Conservation (phyloP, 2,113 vertebrate species). For the Malaclemys terrapin region DNA sequence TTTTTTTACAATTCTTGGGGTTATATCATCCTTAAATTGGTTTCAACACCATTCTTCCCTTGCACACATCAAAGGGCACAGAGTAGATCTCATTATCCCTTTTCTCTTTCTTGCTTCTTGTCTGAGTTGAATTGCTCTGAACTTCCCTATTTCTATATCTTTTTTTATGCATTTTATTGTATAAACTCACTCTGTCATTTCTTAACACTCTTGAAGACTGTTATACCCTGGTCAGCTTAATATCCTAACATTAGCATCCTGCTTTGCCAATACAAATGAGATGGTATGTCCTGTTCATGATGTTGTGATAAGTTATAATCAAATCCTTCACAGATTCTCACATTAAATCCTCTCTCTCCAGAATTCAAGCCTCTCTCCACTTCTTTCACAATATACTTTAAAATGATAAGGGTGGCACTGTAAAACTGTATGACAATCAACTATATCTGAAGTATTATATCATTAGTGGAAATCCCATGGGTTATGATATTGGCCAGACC, state of each 20-base stretch:
- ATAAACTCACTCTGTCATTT: not conserved
- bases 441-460: not conserved
- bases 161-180: not conserved
- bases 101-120: conserved; percentile 36
- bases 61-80: conserved; percentile 24
- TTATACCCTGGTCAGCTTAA: not conserved
- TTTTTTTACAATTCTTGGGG: conserved; percentile 45
- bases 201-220: not conserved
- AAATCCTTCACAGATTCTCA: not conserved
- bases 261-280: not conserved
- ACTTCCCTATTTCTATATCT: not conserved
- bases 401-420: not conserved
- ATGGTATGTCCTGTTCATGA: fast-evolving
- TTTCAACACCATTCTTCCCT: conserved; percentile 49
- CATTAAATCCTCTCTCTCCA: not conserved
- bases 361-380: not conserved
- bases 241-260: not conserved
- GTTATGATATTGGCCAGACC: not conserved
- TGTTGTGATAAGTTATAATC: not conserved
- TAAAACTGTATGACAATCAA: not conserved
- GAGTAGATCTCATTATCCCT: conserved; percentile 58
- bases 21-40: conserved; percentile 12
- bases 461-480: not conserved
- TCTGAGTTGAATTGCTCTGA: conserved; percentile 21
- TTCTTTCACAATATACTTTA: not conserved